Percentiles rank a stretch among this genome's conserved stretches.
Conservation (phyloP, 2,888 invertebrate species). For the Torymus tubicola region DNA sequence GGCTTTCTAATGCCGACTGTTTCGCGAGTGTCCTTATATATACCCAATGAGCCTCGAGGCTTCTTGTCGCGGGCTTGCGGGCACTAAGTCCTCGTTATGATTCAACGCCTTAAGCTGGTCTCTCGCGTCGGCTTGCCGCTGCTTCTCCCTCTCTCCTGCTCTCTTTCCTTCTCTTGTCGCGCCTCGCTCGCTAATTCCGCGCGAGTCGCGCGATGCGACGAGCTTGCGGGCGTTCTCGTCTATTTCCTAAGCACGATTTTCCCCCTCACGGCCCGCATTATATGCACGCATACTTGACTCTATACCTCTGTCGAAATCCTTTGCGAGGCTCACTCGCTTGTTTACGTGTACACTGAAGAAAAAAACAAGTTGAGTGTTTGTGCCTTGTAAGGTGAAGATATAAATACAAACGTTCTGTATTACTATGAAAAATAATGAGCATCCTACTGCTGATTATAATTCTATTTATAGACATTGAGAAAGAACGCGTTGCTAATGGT, state of each 20-base stretch:
- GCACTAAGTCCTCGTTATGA: slow-evolving; percentile 73
- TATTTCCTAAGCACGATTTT: slow-evolving; percentile 63
- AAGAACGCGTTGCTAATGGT: too few relatives aligned
- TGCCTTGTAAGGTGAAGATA: too few relatives aligned
- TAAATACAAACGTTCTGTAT: too few relatives aligned
- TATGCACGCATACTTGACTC: slow-evolving; percentile 54
- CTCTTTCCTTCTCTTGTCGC: slow-evolving; percentile 55
- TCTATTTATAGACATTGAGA: too few relatives aligned
- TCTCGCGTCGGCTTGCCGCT: slow-evolving; percentile 65
- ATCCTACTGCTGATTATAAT: too few relatives aligned
- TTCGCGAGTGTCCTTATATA: slow-evolving; percentile 65
- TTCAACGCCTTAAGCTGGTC: slow-evolving; percentile 75
- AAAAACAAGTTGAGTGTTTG: too few relatives aligned
- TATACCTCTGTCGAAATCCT: slow-evolving; percentile 30
- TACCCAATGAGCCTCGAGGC: slow-evolving; percentile 66
- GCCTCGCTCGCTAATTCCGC: slow-evolving; percentile 59
- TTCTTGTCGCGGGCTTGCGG: slow-evolving; percentile 66
- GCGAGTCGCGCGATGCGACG: slow-evolving; percentile 24
- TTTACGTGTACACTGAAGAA: too few relatives aligned
- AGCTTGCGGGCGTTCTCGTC: slow-evolving; percentile 60
- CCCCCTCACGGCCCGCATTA: slow-evolving; percentile 47
- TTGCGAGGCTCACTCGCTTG: background rate
- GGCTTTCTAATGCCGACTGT: slow-evolving; percentile 69
- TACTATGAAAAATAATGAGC: too few relatives aligned
- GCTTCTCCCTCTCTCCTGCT: background rate